Evolutionary conservation across 64 coral and sea anemone genomes (phyloP).

Genomic region (Actinia equina): DNA sequence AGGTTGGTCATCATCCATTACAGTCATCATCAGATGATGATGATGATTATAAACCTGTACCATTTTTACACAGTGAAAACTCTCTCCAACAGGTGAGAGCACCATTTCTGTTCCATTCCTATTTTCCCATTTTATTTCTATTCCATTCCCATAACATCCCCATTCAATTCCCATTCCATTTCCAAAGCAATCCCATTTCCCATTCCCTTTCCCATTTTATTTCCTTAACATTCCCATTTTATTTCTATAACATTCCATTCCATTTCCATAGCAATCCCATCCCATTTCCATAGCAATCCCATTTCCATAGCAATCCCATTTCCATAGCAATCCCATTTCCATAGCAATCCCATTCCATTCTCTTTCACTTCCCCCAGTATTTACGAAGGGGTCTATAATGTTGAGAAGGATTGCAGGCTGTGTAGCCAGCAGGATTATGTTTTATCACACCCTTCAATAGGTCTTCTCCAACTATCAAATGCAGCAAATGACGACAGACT

Average conservation of each 20-base stretch:
- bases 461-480: slow-evolving; percentile 94
- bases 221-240: background rate
- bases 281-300: background rate
- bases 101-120: background rate
- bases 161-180: background rate
- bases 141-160: background rate
- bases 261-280: background rate
- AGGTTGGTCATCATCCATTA: slow-evolving; percentile 92
- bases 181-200: background rate
- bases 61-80: slow-evolving; percentile 87
- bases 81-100: slow-evolving; percentile 82
- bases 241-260: background rate
- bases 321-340: background rate
- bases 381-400: too few relatives aligned
- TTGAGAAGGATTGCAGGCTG: background rate
- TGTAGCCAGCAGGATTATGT: slow-evolving; percentile 7
- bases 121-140: too few relatives aligned
- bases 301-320: too few relatives aligned
- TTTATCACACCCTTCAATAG: slow-evolving; percentile 42
- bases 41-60: slow-evolving; percentile 85
- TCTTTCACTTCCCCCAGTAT: background rate
- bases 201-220: background rate
- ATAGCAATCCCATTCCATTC: background rate
- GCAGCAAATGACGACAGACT: slow-evolving; percentile 99
- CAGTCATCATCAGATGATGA: slow-evolving; percentile 96